phyloP scores from a whole-genome alignment of 2,888 invertebrate genomes.

The Penaeus monodon region DNA sequence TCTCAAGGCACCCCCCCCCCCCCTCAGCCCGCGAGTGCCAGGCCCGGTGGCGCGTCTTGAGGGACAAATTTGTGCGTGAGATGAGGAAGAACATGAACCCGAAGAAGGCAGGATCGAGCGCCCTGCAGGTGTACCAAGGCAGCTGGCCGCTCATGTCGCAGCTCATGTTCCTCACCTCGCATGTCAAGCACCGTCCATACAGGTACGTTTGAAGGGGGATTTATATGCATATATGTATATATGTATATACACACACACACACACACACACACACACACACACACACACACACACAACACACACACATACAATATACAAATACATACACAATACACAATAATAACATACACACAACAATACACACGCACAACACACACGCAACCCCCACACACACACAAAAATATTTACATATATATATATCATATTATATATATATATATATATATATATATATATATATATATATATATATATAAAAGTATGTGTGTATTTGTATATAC shows the following conservation, averaged over 20 bases:
- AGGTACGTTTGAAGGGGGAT: constrained; percentile 3
- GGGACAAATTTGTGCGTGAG: constrained; percentile 49
- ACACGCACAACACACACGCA: no score
- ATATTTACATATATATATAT: neutral
- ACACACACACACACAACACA: no score
- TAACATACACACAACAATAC: no score
- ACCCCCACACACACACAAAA: no score
- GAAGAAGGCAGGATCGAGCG: constrained; percentile 32
- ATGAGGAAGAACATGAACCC: constrained; percentile 49
- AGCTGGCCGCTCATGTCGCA: constrained; percentile 55
- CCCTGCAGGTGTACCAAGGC: constrained; percentile 47
- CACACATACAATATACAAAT: no score
- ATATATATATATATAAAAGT: neutral
- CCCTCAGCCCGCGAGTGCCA: constrained; percentile 37
- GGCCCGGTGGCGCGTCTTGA: constrained; percentile 41
- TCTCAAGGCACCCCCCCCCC: neutral
- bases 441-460: constrained; percentile 16
- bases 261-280: no score
- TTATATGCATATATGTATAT: neutral
- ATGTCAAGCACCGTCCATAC: constrained; percentile 40
- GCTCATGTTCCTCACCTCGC: constrained; percentile 53
- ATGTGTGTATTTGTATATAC: no score
- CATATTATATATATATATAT: constrained; percentile 3
- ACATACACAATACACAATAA: no score
- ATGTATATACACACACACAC: no score